phyloP scores from a whole-genome alignment of 2,888 invertebrate genomes.

The Drosophila nigritarsus region DNA sequence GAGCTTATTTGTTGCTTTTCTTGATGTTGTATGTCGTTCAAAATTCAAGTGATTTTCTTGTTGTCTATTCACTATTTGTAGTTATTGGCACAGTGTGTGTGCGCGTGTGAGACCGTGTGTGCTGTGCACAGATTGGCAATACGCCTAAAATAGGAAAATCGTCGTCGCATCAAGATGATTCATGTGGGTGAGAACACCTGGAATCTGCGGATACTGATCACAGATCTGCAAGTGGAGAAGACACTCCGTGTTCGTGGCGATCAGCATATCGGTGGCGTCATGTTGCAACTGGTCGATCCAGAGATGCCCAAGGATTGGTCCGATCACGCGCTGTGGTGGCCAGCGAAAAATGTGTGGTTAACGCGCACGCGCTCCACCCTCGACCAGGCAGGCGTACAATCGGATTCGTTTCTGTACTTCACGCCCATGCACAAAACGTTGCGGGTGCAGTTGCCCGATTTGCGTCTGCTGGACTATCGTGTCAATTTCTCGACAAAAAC shows the following conservation, averaged over 20 bases:
- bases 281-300: constrained; percentile 98
- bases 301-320: constrained; percentile 99
- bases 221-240: constrained; percentile 95
- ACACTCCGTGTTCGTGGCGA: constrained; percentile 97
- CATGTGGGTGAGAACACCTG: constrained; percentile 96
- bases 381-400: constrained; percentile 98
- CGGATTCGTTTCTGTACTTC: constrained; percentile 96
- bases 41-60: constrained; percentile 63
- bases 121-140: constrained; percentile 43
- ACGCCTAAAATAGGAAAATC: constrained; percentile 57
- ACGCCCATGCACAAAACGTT: constrained; percentile 99
- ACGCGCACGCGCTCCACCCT: constrained; percentile 96
- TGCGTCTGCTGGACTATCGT: constrained; percentile 94
- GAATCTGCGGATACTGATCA: constrained; percentile 97
- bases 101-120: constrained; percentile 13
- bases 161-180: constrained; percentile 80
- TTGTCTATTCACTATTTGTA: constrained; percentile 51
- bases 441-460: constrained; percentile 95
- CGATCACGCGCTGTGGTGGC: constrained; percentile 99
- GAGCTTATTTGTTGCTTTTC: constrained; percentile 48
- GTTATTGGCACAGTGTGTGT: constrained; percentile 37
- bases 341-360: constrained; percentile 96
- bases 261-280: constrained; percentile 98
- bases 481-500: constrained; percentile 86
- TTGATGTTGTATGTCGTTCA: neutral